phyloP scores from a whole-genome alignment of 2,888 invertebrate genomes.

The Nineta flava region DNA sequence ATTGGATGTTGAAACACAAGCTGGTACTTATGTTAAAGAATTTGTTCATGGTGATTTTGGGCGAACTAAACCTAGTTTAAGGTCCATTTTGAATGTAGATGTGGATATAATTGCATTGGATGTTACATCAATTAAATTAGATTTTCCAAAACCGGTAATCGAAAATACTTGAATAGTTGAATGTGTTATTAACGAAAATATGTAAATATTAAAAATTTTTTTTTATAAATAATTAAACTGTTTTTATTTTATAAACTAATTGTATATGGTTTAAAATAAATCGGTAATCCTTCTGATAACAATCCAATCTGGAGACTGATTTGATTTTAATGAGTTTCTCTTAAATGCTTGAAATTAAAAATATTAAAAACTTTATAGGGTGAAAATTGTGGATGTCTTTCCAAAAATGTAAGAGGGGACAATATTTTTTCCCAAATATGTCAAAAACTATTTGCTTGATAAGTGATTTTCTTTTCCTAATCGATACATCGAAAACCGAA shows the following conservation, averaged over 20 bases:
- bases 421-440: too few relatives aligned
- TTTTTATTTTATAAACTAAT: not conserved
- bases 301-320: too few relatives aligned
- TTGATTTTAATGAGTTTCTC: too few relatives aligned
- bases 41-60: constrained; percentile 94
- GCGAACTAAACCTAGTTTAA: constrained; percentile 64
- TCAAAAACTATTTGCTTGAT: too few relatives aligned
- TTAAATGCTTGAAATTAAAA: too few relatives aligned
- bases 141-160: constrained; percentile 49
- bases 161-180: not conserved
- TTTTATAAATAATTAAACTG: not conserved
- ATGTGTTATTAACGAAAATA: not conserved
- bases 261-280: not conserved
- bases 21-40: constrained; percentile 95
- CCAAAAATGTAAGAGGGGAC: too few relatives aligned
- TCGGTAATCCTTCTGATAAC: too few relatives aligned
- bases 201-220: not conserved
- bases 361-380: too few relatives aligned
- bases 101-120: constrained; percentile 88
- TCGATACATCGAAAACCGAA: too few relatives aligned
- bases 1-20: constrained; percentile 61
- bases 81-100: constrained; percentile 44
- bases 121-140: constrained; percentile 59
- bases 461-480: too few relatives aligned
- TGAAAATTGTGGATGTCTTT: too few relatives aligned